Evolutionary conservation across 2,113 vertebrate genomes (phyloP), one percentile per base, ranked within the genome.

Genomic region (Vidua macroura): DNA sequence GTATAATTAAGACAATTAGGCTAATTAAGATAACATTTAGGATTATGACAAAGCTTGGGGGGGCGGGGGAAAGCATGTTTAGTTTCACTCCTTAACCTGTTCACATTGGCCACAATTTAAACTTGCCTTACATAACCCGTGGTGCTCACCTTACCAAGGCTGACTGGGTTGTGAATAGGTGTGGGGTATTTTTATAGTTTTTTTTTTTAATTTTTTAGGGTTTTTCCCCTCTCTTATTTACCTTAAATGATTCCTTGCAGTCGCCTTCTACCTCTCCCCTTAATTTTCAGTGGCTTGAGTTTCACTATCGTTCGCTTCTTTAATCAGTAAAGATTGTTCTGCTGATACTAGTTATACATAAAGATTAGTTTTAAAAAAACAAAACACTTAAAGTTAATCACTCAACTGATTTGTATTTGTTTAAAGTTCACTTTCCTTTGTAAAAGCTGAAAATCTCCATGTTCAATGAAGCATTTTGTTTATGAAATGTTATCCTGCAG

Each of bases 401-500:
- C 92, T 93, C 88, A 86, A 68, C 93, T 94, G 96, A 93, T 96
- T 97, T 81, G 52, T 96, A 75, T 95, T 96, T 97, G 90, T 97
- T 96, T 94, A 70, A 96, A 95, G 93, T 96, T 96, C 79, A 83
- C 87, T 90, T 92, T 90, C 83, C 92, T 93, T 96, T 95, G 91
- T 96, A 94, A 95, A 95, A 95, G 89, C 96, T 94, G 53, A 48
- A 96, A 95, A 95, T 92, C 95, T 93, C 74, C 86, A 64, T 95
- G 93, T 83, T 97, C 96, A 97, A 58, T 96, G 97, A 94, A 85
- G 96, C 93, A 39, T 90, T 95, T 96, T 96, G 96, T 97, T 96
- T 96, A 82, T 97, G 96, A 94, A 97, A 94, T 91, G 95, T 94
- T 97, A 94, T 94, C 96, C 96, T 89, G 44, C 44, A 92, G 72